Base-by-base conservation (phyloP, 1,140 invertebrate genomes). In the Caenorhabditis remanei region DNA sequence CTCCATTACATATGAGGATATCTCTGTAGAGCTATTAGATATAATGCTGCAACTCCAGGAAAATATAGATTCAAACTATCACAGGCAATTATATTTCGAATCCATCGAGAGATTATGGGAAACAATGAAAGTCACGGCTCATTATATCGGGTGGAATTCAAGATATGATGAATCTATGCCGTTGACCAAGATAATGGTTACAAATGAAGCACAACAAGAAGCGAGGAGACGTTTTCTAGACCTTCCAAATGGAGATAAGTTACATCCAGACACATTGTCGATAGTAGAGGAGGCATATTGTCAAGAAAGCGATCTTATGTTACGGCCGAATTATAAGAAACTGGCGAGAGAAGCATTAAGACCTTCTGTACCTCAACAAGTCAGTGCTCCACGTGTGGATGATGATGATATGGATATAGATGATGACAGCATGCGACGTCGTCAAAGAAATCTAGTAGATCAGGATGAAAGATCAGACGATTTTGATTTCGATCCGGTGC, bases 141-240 rank as follows among this genome's bases (percentile, higher is more conserved):
- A 79, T 32, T 79, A 79, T 14, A 79, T n/a, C 14, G 71, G 71
- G 0, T 79, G 71, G 71, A 79, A 79, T 53, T 4, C 9, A 13
- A n/a, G 71, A 50, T 53, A 50, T 21, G 71, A 79, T 50, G 71
- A 79, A 24, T 53, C 11, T 11, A 50, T 46, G n/a, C 9, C 50
- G 4, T 7, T 79, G 9, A 7, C 53, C 21, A 43, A 24, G 21
- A 1, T 79, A 6, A 79, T 13, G 46, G 46, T 50, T 19, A 48
- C 46, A n/a, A 16, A n/a, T 8, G 67, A 75, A 32, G 67, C 46
- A 53, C 71, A 79, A 24, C 4, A 8, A 4, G n/a, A 8, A 4
- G 19, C 71, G 6, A n/a, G 71, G 53, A 50, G n/a, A 24, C 46
- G 71, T 11, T 79, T 79, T 16, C 7, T 19, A 24, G 2, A 50